Conservation (phyloP, 2,888 invertebrate genomes). For the Eupithecia inturbata region DNA sequence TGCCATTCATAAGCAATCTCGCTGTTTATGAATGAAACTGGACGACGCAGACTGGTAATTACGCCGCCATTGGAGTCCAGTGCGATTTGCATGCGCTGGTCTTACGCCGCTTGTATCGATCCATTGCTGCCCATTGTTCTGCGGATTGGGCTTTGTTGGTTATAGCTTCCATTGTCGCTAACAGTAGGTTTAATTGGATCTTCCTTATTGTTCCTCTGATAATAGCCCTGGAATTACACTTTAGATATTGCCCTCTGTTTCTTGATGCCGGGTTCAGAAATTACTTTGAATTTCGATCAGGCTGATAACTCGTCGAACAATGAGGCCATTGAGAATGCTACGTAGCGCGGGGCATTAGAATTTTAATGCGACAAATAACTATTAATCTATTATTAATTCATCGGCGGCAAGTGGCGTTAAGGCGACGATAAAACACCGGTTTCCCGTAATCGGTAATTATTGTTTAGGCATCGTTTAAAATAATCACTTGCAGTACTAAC, state of each 20-base stretch:
- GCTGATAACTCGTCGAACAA: slow-evolving; percentile 29
- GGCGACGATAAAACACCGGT: slow-evolving; percentile 61
- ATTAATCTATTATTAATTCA: slow-evolving; percentile 57
- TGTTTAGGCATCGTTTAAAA: slow-evolving; percentile 77
- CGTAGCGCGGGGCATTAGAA: slow-evolving; percentile 31
- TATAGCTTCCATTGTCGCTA: slow-evolving; percentile 63
- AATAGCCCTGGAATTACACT: slow-evolving; percentile 52
- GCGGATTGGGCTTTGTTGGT: slow-evolving; percentile 66
- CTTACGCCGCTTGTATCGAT: slow-evolving; percentile 58
- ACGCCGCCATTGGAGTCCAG: slow-evolving; percentile 65
- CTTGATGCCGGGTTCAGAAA: slow-evolving; percentile 34
- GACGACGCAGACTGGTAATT: slow-evolving; percentile 67
- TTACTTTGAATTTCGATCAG: slow-evolving; percentile 33
- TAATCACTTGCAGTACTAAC: slow-evolving; percentile 68
- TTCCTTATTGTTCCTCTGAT: slow-evolving; percentile 61
- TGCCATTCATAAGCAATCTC: slow-evolving; percentile 78
- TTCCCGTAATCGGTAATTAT: slow-evolving; percentile 76
- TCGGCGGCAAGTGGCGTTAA: slow-evolving; percentile 54
- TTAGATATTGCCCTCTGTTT: slow-evolving; percentile 44
- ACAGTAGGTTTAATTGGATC: slow-evolving; percentile 63
- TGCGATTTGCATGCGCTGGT: slow-evolving; percentile 70
- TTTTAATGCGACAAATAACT: slow-evolving; percentile 48
- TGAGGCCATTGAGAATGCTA: slow-evolving; percentile 22
- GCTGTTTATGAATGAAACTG: slow-evolving; percentile 81
- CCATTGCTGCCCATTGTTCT: slow-evolving; percentile 71